Evolutionary conservation across 2,797 vertebrate genomes (phyloP).

Genomic region (Kryptopterus vitreolus): DNA sequence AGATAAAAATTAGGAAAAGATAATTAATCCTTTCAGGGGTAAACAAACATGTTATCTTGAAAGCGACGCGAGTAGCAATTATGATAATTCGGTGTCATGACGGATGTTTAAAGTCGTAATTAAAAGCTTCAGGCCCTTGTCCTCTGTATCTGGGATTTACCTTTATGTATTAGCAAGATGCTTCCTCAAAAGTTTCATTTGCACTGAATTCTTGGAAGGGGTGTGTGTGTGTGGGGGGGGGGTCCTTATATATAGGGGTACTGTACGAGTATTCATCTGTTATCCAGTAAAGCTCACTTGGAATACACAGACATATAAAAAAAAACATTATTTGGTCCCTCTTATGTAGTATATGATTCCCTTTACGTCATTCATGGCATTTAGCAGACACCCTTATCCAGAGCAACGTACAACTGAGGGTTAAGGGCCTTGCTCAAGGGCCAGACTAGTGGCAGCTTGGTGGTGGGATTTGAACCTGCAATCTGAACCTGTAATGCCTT

Average conservation of each 20-base stretch:
- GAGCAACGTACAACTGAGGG: no score
- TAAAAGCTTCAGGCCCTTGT: constrained; percentile 58
- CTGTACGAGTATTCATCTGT: neutral
- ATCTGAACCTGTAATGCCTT: no score
- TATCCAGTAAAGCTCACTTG: neutral
- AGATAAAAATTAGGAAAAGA: constrained; percentile 51
- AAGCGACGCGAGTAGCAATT: constrained; percentile 54
- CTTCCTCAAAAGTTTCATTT: constrained; percentile 19
- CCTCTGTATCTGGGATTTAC: constrained; percentile 23
- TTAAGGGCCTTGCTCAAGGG: no score
- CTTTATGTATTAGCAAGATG: constrained; percentile 33
- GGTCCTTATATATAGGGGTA: no score
- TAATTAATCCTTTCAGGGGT: constrained; percentile 69
- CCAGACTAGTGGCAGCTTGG: no score
- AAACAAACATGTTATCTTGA: constrained; percentile 63
- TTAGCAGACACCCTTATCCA: no score
- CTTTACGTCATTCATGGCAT: no score
- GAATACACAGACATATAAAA: no score
- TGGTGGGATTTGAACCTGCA: no score
- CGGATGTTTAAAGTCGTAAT: constrained; percentile 62
- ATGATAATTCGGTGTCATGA: constrained; percentile 57
- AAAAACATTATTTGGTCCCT: neutral
- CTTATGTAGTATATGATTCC: neutral
- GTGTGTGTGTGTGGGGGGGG: neutral
- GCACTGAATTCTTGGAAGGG: neutral